Conservation (phyloP, 2,888 invertebrate species). For the Brachypalpus laphriformis region DNA sequence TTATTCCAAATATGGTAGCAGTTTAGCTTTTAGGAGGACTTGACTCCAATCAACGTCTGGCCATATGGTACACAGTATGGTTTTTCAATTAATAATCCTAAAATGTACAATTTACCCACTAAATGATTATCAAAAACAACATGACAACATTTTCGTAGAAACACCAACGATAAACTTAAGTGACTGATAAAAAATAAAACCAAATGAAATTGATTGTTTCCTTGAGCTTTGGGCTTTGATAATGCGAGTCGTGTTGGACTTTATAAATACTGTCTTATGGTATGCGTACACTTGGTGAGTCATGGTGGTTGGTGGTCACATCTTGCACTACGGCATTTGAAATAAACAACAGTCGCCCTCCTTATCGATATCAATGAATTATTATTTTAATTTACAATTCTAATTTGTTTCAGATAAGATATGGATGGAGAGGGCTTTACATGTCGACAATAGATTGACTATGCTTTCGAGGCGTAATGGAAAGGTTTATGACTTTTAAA, state of each 20-base stretch:
- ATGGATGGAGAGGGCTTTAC: conserved; percentile 11
- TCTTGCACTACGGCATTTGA: not conserved
- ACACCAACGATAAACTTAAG: not conserved
- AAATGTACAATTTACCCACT: conserved; percentile 40
- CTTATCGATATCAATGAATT: conserved; percentile 37
- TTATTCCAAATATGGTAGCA: conserved; percentile 59
- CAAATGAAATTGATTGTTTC: conserved; percentile 20
- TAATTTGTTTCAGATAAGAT: conserved; percentile 37
- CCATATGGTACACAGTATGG: conserved; percentile 52
- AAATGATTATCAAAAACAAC: conserved; percentile 42
- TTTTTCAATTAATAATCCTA: conserved; percentile 54
- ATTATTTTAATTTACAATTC: conserved; percentile 42
- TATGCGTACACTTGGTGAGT: not conserved
- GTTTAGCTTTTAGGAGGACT: conserved; percentile 37
- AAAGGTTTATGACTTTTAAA: not conserved
- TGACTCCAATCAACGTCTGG: conserved; percentile 18
- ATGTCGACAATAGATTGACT: conserved; percentile 24
- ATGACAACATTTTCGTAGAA: not conserved
- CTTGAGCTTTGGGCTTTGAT: conserved; percentile 17
- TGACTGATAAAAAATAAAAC: not conserved
- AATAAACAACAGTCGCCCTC: not conserved
- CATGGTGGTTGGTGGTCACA: not conserved
- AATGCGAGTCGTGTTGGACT: not conserved
- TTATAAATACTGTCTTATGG: conserved; percentile 41
- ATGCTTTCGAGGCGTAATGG: not conserved